These are phyloP conservation scores for Reinhardtius hippoglossoides DNA, from an alignment of 2,113 vertebrate species.

Conservation along the genomic window DNA sequence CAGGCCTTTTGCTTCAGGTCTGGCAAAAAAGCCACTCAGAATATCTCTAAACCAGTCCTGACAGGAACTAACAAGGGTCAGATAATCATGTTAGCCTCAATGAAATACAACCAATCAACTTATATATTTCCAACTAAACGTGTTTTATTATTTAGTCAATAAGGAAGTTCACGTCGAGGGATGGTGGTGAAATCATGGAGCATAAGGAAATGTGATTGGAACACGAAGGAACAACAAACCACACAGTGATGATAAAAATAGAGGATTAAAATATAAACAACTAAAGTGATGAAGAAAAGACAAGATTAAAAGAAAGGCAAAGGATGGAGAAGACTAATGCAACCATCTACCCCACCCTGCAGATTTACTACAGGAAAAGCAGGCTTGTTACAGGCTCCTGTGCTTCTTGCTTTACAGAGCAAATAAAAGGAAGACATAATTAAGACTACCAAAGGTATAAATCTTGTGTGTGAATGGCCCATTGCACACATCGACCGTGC, in stretches of 20 bases:
- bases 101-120: conserved; percentile 34
- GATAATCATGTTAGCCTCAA: conserved; percentile 12
- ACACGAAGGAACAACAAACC: background rate
- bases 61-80: conserved; percentile 8
- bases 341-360: conserved; percentile 43
- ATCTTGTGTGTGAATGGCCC: conserved; percentile 79
- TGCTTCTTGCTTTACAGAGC: conserved; percentile 79
- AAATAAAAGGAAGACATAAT: conserved; percentile 81
- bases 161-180: background rate
- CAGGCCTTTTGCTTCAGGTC: background rate
- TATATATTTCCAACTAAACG: conserved; percentile 16
- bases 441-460: conserved; percentile 79
- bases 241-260: background rate
- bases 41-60: background rate
- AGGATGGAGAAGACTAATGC: conserved; percentile 37
- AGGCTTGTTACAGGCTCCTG: conserved; percentile 70
- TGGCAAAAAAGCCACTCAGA: background rate
- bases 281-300: conserved; percentile 1
- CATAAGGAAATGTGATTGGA: conserved; percentile 6
- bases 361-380: conserved; percentile 68
- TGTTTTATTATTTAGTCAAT: conserved; percentile 47
- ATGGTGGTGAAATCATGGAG: conserved; percentile 8
- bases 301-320: conserved; percentile 9
- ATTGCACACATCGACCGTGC: conserved; percentile 76
- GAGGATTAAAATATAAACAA: conserved; percentile 6